Conservation (phyloP, 2,797 vertebrate genomes). For the Falco novaeseelandiae region DNA sequence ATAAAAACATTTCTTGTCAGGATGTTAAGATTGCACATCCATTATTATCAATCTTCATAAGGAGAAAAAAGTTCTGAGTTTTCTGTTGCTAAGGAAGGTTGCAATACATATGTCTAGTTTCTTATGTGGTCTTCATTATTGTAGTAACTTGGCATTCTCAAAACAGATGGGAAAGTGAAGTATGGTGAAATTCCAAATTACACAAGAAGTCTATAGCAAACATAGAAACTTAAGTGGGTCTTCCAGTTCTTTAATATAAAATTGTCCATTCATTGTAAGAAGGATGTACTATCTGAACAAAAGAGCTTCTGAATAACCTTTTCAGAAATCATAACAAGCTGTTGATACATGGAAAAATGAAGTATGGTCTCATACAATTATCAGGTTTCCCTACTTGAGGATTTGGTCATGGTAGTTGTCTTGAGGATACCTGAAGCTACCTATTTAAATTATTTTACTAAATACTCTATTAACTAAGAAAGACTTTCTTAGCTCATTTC, state of each 20-base stretch:
- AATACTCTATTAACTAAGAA: neutral
- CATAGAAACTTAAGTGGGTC: neutral
- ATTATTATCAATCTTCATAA: neutral
- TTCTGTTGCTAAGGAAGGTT: neutral
- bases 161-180: neutral
- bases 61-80: neutral
- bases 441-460: neutral
- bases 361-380: neutral
- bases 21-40: neutral
- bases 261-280: neutral
- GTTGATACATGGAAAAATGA: neutral
- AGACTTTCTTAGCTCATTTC: neutral
- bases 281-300: neutral
- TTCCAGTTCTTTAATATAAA: neutral
- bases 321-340: neutral
- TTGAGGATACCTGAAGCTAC: neutral
- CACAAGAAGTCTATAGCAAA: neutral
- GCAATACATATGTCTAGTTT: neutral
- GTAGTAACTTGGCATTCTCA: neutral
- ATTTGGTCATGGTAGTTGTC: neutral
- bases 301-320: neutral
- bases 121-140: neutral
- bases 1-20: neutral
- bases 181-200: neutral
- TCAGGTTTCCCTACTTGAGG: neutral